Evolutionary conservation across 2,888 invertebrate species (phyloP).

Genomic region (Pterobdella sp.): DNA sequence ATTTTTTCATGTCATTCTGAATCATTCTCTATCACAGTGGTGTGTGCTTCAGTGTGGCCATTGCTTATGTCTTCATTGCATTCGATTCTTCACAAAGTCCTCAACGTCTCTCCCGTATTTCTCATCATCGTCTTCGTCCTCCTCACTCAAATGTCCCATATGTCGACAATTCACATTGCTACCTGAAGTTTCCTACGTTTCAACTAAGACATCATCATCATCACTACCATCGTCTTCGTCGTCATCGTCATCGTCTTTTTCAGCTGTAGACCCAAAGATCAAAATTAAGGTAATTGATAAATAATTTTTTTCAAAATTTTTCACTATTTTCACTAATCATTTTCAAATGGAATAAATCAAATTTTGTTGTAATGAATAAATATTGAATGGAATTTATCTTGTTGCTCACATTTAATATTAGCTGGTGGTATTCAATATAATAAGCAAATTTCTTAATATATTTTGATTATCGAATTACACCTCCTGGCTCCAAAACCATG

Average conservation of each 20-base stretch:
- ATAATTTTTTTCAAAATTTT: not conserved
- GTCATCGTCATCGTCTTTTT: constrained; percentile 33
- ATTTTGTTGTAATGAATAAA: no score
- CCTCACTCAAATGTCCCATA: constrained; percentile 46
- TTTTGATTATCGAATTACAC: not conserved
- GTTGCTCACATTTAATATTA: constrained; percentile 4
- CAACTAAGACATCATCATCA: constrained; percentile 40
- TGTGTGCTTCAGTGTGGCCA: constrained; percentile 68
- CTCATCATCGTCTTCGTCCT: constrained; percentile 9
- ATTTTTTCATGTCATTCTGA: not conserved
- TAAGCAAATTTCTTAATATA: not conserved
- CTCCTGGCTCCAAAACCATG: not conserved
- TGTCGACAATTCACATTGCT: constrained; percentile 45
- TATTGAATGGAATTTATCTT: no score
- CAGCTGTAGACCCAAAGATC: constrained; percentile 25
- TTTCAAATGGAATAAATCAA: no score
- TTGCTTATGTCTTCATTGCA: constrained; percentile 63
- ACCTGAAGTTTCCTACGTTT: constrained; percentile 51
- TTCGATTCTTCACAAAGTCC: constrained; percentile 36
- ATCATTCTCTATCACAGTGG: constrained; percentile 55
- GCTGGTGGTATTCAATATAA: not conserved
- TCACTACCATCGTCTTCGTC: constrained; percentile 39
- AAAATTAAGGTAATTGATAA: constrained; percentile 41
- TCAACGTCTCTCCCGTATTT: constrained; percentile 10
- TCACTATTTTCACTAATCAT: not conserved